These are phyloP conservation scores for Chlorodrepanis virens DNA, from an alignment of 2,113 vertebrate species.

Conservation along the genomic window DNA sequence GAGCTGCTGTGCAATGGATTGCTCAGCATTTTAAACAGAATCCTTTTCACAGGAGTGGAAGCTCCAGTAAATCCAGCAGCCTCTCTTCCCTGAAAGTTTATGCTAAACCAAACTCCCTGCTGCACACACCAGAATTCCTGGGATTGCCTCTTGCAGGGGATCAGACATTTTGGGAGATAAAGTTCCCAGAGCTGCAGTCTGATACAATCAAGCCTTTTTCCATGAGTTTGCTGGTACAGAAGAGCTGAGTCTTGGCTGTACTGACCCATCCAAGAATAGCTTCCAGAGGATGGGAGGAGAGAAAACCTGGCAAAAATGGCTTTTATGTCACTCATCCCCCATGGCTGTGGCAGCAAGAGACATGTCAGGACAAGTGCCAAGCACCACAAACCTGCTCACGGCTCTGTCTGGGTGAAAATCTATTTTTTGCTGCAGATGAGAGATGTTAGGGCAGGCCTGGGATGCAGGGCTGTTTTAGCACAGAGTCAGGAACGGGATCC, in stretches of 20 bases:
- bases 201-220: background rate
- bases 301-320: background rate
- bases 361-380: background rate
- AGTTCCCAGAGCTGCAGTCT: background rate
- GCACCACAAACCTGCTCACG: background rate
- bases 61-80: background rate
- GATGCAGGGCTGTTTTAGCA: background rate
- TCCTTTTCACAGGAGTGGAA: background rate
- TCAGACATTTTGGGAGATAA: background rate
- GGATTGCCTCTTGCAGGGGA: background rate
- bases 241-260: background rate
- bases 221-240: background rate
- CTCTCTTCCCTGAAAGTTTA: background rate
- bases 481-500: too few relatives aligned
- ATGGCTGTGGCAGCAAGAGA: background rate
- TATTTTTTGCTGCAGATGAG: background rate
- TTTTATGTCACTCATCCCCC: background rate
- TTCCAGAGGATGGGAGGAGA: slow-evolving; percentile 5
- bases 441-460: background rate
- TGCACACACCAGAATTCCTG: background rate
- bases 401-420: background rate
- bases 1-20: background rate
- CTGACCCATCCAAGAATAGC: slow-evolving; percentile 23
- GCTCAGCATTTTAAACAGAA: slow-evolving; percentile 11
- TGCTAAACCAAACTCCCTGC: background rate